These are phyloP conservation scores for Peromyscus attwateri DNA, from an alignment of 2,797 vertebrate species.

Conservation along the genomic window DNA sequence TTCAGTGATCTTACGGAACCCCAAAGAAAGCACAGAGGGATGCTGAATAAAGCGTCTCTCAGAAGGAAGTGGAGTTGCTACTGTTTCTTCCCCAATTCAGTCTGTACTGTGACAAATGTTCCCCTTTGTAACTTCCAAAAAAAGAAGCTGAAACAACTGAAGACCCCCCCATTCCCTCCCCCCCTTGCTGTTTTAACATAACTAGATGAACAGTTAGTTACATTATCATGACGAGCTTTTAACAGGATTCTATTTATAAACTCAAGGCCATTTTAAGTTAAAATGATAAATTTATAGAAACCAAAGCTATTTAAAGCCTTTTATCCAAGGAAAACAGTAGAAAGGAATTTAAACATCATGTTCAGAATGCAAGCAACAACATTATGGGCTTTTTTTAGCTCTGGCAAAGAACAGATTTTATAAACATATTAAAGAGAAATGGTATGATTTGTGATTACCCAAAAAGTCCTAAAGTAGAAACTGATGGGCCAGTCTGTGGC, in stretches of 20 bases:
- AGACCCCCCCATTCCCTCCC: not conserved
- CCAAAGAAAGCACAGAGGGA: slow-evolving; percentile 25
- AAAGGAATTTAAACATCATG: slow-evolving; percentile 50
- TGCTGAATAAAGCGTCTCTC: not conserved
- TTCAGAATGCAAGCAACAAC: slow-evolving; percentile 56
- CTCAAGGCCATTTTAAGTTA: slow-evolving; percentile 26
- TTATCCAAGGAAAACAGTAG: slow-evolving; percentile 53
- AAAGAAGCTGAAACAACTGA: not conserved
- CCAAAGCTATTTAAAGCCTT: slow-evolving; percentile 42
- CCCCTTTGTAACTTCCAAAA: not conserved
- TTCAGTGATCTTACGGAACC: not conserved
- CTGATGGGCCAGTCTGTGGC: not conserved
- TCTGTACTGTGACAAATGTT: not conserved
- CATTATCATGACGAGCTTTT: not conserved
- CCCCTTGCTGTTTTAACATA: slow-evolving; percentile 41
- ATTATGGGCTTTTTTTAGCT: slow-evolving; percentile 27
- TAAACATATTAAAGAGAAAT: slow-evolving; percentile 37
- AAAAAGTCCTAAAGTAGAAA: slow-evolving; percentile 37
- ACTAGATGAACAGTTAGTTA: not conserved
- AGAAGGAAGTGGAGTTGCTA: not conserved
- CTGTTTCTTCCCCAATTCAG: not conserved
- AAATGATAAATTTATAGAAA: slow-evolving; percentile 55
- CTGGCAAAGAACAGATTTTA: slow-evolving; percentile 29
- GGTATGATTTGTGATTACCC: not conserved
- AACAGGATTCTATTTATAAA: slow-evolving; percentile 39